Evolutionary conservation across 1,140 invertebrate genomes (phyloP).

Genomic region (Aphaenogaster floridana): DNA sequence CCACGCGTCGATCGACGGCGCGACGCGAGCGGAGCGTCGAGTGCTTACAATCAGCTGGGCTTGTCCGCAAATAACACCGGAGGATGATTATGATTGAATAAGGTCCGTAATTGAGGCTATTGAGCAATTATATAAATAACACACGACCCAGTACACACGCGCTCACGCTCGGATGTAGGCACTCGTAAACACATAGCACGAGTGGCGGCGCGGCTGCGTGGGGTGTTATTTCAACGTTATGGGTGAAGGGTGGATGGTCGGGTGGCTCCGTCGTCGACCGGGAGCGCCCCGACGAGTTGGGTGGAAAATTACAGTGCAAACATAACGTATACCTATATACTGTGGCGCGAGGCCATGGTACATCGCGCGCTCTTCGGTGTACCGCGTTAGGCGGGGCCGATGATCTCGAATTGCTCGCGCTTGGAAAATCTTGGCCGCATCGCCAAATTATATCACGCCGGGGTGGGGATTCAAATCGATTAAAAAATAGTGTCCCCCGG

Average conservation of each 20-base stretch:
- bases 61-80: constrained; percentile 86
- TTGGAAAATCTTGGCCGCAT: constrained; percentile 62
- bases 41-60: constrained; percentile 86
- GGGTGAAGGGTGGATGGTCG: constrained; percentile 65
- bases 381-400: constrained; percentile 73
- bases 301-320: constrained; percentile 83
- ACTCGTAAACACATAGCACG: constrained; percentile 69
- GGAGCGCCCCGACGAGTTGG: constrained; percentile 70
- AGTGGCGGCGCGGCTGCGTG: constrained; percentile 72
- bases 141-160: constrained; percentile 69
- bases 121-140: constrained; percentile 87
- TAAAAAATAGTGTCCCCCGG: background rate
- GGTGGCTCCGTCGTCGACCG: constrained; percentile 68
- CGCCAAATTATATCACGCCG: constrained; percentile 6
- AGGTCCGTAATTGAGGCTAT: constrained; percentile 86
- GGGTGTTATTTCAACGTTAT: constrained; percentile 83
- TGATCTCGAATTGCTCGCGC: constrained; percentile 70
- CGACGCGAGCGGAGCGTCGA: constrained; percentile 66
- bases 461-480: background rate
- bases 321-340: constrained; percentile 76
- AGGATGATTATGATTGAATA: constrained; percentile 86
- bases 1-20: constrained; percentile 60
- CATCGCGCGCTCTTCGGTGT: constrained; percentile 49
- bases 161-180: constrained; percentile 10
- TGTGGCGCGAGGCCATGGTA: constrained; percentile 40